Conservation (phyloP, 2,888 invertebrate genomes). For the Alentia gelatinosa region DNA sequence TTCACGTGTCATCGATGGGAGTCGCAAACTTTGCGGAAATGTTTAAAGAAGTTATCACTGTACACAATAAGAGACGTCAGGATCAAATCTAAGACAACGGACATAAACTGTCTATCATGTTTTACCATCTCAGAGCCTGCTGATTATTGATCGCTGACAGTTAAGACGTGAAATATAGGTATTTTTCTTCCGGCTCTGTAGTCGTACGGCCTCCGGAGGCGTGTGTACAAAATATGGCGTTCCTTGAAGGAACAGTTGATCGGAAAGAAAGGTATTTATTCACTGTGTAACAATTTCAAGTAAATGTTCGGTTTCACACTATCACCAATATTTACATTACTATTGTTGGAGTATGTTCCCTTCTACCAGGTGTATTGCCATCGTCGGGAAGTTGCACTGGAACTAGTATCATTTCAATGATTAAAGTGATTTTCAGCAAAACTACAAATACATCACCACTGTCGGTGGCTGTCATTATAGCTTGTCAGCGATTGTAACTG, state of each 20-base stretch:
- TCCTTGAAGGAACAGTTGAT: not conserved
- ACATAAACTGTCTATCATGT: not conserved
- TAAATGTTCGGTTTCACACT: not conserved
- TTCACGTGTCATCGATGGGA: not conserved
- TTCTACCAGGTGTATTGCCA: too few species aligned
- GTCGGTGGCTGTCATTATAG: too few species aligned
- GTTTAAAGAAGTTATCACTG: not conserved
- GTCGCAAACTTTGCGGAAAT: slow-evolving; percentile 3
- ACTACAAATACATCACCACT: too few species aligned
- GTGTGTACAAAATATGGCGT: not conserved
- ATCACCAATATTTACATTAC: too few species aligned
- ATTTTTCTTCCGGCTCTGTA: not conserved
- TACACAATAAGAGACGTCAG: not conserved
- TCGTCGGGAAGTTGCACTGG: too few species aligned
- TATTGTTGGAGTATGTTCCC: too few species aligned
- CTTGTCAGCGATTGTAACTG: too few species aligned
- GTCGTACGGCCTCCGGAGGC: not conserved
- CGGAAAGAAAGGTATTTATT: not conserved
- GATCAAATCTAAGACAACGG: not conserved
- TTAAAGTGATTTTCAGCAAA: too few species aligned
- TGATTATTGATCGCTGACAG: not conserved
- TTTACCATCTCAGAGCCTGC: not conserved
- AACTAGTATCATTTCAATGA: too few species aligned
- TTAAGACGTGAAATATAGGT: not conserved
- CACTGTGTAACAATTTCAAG: not conserved